phyloP scores from a whole-genome alignment of 2,113 vertebrate genomes.

The Myodes glareolus region DNA sequence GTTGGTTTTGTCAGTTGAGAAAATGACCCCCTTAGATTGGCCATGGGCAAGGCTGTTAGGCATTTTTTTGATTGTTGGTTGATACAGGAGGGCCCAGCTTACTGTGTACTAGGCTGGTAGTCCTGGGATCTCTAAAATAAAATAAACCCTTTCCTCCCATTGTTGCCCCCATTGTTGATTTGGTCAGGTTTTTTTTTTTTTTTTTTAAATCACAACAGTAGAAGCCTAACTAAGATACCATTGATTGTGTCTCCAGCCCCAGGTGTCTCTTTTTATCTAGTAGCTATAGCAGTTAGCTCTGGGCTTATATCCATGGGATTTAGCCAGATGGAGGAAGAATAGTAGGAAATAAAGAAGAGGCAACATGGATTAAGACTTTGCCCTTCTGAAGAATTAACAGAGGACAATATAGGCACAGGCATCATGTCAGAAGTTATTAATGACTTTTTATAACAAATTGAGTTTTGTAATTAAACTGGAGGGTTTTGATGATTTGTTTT shows the following conservation, averaged over 20 bases:
- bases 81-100: neutral
- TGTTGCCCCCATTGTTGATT: neutral
- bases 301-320: neutral
- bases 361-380: neutral
- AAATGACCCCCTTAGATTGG: neutral
- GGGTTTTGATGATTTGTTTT: neutral
- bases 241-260: neutral
- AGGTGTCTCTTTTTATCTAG: neutral
- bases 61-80: neutral
- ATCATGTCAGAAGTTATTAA: neutral
- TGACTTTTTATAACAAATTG: neutral
- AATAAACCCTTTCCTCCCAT: too few species aligned
- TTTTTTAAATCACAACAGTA: too few species aligned
- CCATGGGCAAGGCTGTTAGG: neutral
- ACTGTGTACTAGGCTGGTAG: neutral
- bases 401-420: neutral
- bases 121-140: neutral
- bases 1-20: neutral
- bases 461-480: neutral
- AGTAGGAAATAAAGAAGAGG: neutral
- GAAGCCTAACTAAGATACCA: neutral
- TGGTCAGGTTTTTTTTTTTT: neutral
- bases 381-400: neutral
- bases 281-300: neutral
- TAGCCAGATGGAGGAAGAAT: neutral